Evolutionary conservation across 2,888 invertebrate species (phyloP).

Genomic region (Melieria crassipennis): DNA sequence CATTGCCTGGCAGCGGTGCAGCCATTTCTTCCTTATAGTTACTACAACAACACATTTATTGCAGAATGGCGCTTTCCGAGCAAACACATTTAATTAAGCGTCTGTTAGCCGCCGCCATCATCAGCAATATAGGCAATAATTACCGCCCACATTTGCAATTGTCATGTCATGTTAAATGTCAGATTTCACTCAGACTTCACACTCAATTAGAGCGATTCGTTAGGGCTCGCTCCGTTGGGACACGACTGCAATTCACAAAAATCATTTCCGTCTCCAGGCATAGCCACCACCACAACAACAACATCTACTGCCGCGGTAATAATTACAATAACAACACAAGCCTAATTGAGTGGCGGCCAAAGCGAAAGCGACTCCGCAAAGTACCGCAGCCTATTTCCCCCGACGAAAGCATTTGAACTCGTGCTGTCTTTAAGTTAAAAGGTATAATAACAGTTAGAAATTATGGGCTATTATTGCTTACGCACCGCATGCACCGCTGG

Average conservation of each 20-base stretch:
- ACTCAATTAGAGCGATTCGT: not conserved
- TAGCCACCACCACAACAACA: too few relatives aligned
- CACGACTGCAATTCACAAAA: too few relatives aligned
- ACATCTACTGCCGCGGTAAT: too few relatives aligned
- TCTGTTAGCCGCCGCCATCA: not conserved
- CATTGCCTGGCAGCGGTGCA: not conserved
- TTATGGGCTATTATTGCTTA: constrained; percentile 57
- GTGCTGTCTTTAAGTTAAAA: constrained; percentile 55
- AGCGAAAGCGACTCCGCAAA: too few relatives aligned
- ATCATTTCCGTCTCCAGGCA: too few relatives aligned
- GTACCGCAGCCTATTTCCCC: not conserved
- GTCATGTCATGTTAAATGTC: not conserved
- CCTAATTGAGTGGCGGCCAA: too few relatives aligned
- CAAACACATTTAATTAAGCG: not conserved
- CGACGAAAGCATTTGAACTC: constrained; percentile 35
- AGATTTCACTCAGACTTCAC: not conserved
- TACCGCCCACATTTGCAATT: constrained; percentile 3
- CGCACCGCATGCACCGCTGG: constrained; percentile 8
- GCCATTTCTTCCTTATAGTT: too few relatives aligned
- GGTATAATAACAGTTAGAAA: constrained; percentile 58
- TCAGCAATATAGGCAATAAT: constrained; percentile 9
- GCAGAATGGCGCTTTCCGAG: not conserved
- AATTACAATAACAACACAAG: too few relatives aligned
- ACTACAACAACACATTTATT: too few relatives aligned
- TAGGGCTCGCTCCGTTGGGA: too few relatives aligned